Conservation (phyloP, 37 sponge, comb jelly and placozoan species). For the Cliona cf. orientalis region DNA sequence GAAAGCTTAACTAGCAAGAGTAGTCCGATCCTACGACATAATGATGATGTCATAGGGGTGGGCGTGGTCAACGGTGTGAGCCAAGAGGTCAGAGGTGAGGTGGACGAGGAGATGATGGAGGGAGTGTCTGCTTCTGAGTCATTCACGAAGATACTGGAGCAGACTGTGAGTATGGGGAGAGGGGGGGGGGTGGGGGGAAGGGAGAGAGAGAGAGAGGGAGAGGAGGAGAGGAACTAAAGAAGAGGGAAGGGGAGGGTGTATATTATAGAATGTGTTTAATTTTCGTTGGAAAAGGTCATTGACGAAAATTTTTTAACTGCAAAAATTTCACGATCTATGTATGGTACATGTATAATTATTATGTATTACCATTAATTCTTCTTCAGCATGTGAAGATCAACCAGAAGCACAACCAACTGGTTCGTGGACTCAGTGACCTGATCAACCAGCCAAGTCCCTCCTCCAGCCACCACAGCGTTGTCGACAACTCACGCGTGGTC, state of each 20-base stretch:
- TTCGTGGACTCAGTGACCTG: slow-evolving; percentile 31
- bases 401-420: neutral
- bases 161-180: slow-evolving; percentile 11
- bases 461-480: neutral
- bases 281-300: neutral
- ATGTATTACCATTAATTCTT: neutral
- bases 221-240: neutral
- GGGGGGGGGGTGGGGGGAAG: neutral
- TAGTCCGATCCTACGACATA: too few relatives aligned
- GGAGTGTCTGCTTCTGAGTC: slow-evolving; percentile 1
- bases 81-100: neutral
- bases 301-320: neutral
- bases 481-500: slow-evolving; percentile 11
- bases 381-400: slow-evolving; percentile 20
- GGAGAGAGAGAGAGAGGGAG: too few relatives aligned
- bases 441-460: neutral
- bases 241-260: neutral
- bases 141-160: slow-evolving; percentile 11
- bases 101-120: neutral
- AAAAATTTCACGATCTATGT: neutral
- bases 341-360: neutral
- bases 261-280: neutral
- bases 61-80: too few relatives aligned
- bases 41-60: too few relatives aligned
- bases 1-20: too few relatives aligned